Evolutionary conservation across 2,113 vertebrate genomes (phyloP), one percentile per base, ranked within the genome.

Genomic region (Coptodon rendalli): DNA sequence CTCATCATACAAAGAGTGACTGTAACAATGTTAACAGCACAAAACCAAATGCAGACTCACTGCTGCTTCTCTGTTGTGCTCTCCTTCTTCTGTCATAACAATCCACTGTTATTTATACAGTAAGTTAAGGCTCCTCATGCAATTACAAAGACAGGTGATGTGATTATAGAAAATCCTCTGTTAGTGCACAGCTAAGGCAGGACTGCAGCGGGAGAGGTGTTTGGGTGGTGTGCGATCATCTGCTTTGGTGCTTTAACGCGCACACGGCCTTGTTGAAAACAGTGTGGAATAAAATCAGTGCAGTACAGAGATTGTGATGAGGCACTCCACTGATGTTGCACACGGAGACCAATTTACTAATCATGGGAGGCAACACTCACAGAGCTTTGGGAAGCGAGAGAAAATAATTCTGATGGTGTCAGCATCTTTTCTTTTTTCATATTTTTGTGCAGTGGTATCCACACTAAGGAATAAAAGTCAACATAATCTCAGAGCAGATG

Each of bases 141-240:
- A 29, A 12, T 90, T 84, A 81, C n/a, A 52, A 78, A 78, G 82
- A 91, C 87, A 86, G 66, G 88, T 84, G 82, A 92, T 54, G 84
- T 89, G 83, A 92, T 94, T 84, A 84, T 38, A 80, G 82, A 53
- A 73, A 92, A 90, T 73, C 57, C 68, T 87, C 31, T 52, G 52
- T 85, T 76, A 63, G 80, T 54, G 29, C 29, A 45, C 29, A n/a
- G 78, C 80, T 78, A 78, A 81, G 84, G 86, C 56, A 6, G 14
- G 81, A 84, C 48, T 50, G 81, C 45, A 54, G 19, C 29, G 54
- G 57, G 19, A 68, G 19, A 73, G 22, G 24, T 76, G 14, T 48
- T 76, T 29, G 40, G 68, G 22, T 76, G 40, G 0, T 73, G 29
- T 68, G 11, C 16, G 14, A 11, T 85, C 29, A 11, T 76, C 56